Conservation (phyloP, 2,113 vertebrate species). For the Tamias sibiricus region DNA sequence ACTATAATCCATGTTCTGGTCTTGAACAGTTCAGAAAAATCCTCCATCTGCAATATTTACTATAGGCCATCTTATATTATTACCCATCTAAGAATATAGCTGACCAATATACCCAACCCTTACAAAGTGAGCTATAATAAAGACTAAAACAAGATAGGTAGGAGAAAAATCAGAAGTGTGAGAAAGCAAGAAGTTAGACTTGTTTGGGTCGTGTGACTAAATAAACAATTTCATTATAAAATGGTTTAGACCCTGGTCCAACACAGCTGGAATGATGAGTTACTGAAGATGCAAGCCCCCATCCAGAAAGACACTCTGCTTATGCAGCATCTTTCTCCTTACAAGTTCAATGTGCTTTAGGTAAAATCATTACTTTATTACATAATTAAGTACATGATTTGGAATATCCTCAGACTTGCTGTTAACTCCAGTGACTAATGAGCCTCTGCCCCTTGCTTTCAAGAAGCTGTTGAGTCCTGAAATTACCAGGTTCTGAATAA, state of each 20-base stretch:
- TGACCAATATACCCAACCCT: neutral
- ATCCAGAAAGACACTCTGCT: neutral
- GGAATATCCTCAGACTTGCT: neutral
- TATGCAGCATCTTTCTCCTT: neutral
- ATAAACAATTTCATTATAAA: constrained; percentile 72
- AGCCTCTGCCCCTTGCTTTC: constrained; percentile 1
- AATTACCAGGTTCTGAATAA: neutral
- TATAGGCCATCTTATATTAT: neutral
- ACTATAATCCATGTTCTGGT: neutral
- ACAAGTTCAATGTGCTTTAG: constrained; percentile 37
- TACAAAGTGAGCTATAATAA: neutral
- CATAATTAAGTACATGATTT: neutral
- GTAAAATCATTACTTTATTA: neutral
- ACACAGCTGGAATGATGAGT: constrained; percentile 79
- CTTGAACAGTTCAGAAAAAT: constrained; percentile 19
- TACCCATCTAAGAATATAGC: neutral
- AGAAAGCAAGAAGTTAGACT: constrained; percentile 60
- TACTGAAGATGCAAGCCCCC: neutral
- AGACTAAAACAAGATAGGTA: neutral
- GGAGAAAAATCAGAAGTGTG: constrained; percentile 47
- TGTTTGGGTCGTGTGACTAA: constrained; percentile 45
- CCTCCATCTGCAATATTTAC: neutral
- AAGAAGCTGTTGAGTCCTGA: neutral
- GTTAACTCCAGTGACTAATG: neutral
- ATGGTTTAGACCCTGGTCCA: constrained; percentile 74